phyloP scores from a whole-genome alignment of 1,140 invertebrate genomes.

The Littorina saxatilis region DNA sequence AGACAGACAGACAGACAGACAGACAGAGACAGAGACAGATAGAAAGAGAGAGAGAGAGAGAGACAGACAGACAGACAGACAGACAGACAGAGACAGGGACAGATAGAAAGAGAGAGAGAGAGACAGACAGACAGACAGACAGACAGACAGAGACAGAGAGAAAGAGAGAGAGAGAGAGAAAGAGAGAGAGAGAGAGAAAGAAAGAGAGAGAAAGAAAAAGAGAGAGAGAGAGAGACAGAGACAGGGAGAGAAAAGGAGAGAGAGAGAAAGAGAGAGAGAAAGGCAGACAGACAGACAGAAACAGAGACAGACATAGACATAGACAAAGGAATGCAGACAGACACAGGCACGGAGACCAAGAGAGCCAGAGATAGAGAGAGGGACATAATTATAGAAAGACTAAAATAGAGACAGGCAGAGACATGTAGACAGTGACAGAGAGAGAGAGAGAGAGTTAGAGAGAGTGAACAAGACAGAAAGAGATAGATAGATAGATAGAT shows the following conservation, averaged over 20 bases:
- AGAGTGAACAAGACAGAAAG: constrained; percentile 15
- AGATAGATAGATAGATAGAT: background rate
- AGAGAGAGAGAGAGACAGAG: constrained; percentile 3
- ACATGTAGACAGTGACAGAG: constrained; percentile 40
- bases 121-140: constrained; percentile 29
- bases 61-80: background rate
- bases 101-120: constrained; percentile 8
- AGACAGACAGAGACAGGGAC: background rate
- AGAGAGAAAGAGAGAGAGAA: constrained; percentile 27
- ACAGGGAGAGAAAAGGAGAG: background rate
- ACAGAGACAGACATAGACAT: background rate
- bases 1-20: too few species aligned
- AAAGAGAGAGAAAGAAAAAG: background rate
- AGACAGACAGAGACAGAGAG: constrained; percentile 18
- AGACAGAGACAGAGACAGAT: too few species aligned
- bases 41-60: too few species aligned
- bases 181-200: too few species aligned
- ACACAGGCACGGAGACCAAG: background rate
- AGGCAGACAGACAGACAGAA: background rate
- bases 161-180: background rate
- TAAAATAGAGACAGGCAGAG: constrained; percentile 34
- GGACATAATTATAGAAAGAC: constrained; percentile 31
- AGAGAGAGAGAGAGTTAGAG: constrained; percentile 29
- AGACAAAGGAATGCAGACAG: background rate
- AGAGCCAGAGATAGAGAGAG: constrained; percentile 25